Conservation (phyloP, 2,888 invertebrate species). For the Parnassius smintheus region DNA sequence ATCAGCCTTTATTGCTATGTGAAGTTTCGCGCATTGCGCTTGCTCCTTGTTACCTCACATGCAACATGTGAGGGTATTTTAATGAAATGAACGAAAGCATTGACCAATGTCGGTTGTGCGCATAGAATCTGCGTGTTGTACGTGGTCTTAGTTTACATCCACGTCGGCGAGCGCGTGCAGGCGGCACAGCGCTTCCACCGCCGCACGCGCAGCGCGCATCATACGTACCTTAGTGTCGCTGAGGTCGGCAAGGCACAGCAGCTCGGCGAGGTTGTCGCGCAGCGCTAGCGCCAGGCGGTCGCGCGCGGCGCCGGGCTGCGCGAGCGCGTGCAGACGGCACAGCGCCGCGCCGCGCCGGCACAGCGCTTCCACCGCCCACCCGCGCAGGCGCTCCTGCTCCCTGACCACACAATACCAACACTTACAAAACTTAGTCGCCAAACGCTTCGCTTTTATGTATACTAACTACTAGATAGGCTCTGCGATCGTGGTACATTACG, state of each 20-base stretch:
- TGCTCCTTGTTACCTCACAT: too few species aligned
- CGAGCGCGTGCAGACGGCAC: conserved; percentile 80
- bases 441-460: too few species aligned
- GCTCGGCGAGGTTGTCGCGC: conserved; percentile 67
- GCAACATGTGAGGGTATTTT: too few species aligned
- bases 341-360: conserved; percentile 88
- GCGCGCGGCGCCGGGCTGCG: conserved; percentile 65
- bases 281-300: conserved; percentile 78
- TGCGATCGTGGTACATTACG: too few species aligned
- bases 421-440: too few species aligned
- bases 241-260: conserved; percentile 91
- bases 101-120: too few species aligned
- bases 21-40: too few species aligned
- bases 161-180: conserved; percentile 73
- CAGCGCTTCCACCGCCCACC: conserved; percentile 89
- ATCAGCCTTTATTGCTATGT: too few species aligned
- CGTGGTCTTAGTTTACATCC: too few species aligned
- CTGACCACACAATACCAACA: conserved; percentile 60
- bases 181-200: conserved; percentile 90
- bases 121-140: too few species aligned
- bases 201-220: conserved; percentile 82
- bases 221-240: conserved; percentile 83
- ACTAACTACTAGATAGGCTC: too few species aligned
- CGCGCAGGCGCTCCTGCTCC: conserved; percentile 92
- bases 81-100: too few species aligned